Base-by-base conservation (phyloP, 2,797 vertebrate genomes). In the Acestrorhynchus altus region DNA sequence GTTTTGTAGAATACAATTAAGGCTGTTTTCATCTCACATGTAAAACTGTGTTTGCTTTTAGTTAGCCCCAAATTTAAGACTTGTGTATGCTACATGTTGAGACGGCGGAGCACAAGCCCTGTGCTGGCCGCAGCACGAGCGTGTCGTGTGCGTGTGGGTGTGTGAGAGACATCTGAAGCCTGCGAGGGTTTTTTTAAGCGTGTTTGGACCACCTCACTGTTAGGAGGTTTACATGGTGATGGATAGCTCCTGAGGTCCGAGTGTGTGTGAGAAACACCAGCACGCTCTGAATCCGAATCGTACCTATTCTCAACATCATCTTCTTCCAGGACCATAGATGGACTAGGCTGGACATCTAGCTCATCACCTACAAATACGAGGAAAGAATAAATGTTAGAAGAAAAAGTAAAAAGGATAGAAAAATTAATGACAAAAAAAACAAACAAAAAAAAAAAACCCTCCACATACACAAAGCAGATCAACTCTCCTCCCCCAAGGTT, bases 281-380 rank as follows among this genome's bases (percentile, higher is more conserved):
- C 94, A 92, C 35, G 90, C 94, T 94, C 93, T 90, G 91, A 91
- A 91, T 93, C 96, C 94, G 90, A 91, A 91, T 92, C 96, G 94
- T 98, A 99, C 97, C 98, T 98, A 99, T 98, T 99, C 96, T 98
- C 97, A 83, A 96, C 96, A 93, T 99, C 96, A 85, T 98, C 96
- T 76, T 98, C 97, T 59, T 97, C 96, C 88, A 94, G 94, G 90
- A 95, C 94, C 93, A 94, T 93, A 77, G 92, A 93, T 90, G 94
- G 90, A 86, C 93, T 93, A 87, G 94, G 87, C 84, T 91, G 93
- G 89, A 87, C 83, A 59, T 95, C 94, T 67, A 94, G 95, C 86
- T 99, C 97, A 89, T 99, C 96, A 88, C 94, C 96, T 98, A 63
- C 28, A 72, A 31, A 2, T 20, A 61, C 26, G 56, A 28, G 42